Conservation (phyloP, 2,113 vertebrate species). For the Mobula birostris region DNA sequence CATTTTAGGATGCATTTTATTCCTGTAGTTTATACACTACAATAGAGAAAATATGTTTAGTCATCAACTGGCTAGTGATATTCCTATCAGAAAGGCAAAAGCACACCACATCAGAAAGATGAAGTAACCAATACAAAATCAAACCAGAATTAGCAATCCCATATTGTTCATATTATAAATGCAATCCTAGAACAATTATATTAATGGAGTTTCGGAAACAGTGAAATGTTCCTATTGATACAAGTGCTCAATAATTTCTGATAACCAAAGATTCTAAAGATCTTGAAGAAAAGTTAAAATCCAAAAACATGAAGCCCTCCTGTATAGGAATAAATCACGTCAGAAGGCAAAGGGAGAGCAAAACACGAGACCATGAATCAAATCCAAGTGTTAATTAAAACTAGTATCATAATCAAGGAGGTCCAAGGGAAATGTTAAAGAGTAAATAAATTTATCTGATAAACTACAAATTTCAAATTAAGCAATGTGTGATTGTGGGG, state of each 20-base stretch:
- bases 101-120: background rate
- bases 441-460: background rate
- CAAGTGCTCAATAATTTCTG: background rate
- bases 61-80: background rate
- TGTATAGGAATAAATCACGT: background rate
- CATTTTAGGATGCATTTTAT: background rate
- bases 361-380: background rate
- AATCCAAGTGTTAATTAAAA: background rate
- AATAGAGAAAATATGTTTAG: conserved; percentile 12
- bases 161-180: background rate
- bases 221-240: background rate
- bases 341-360: background rate
- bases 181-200: too few relatives aligned
- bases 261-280: background rate
- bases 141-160: background rate
- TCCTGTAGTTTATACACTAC: background rate
- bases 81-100: background rate
- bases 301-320: background rate
- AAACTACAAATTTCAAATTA: background rate
- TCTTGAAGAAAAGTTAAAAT: background rate
- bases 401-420: background rate
- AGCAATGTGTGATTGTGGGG: background rate
- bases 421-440: background rate
- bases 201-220: background rate
- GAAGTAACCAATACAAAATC: background rate